These are phyloP conservation scores for Pollimyrus isidori DNA, from an alignment of 2,113 vertebrate genomes.

Conservation along the genomic window DNA sequence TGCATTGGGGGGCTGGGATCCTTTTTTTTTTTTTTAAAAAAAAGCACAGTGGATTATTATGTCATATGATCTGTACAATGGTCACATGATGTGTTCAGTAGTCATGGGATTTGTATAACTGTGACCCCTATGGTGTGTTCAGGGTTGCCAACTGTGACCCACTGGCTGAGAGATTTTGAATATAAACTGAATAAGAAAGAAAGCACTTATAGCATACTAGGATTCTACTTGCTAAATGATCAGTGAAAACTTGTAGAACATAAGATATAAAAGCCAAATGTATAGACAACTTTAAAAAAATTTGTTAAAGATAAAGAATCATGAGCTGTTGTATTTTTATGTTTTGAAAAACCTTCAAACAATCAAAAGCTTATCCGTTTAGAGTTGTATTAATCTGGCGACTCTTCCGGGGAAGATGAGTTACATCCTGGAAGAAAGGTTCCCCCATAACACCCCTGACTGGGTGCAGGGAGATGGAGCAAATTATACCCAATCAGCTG, in stretches of 20 bases:
- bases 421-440: background rate
- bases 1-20: constrained; percentile 19
- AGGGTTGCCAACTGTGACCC: constrained; percentile 13
- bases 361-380: background rate
- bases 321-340: background rate
- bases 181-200: background rate
- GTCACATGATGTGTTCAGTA: constrained; percentile 6
- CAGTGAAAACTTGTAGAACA: background rate
- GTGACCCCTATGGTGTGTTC: background rate
- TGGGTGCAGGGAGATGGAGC: background rate
- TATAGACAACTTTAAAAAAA: background rate
- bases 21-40: constrained; percentile 2
- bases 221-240: background rate
- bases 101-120: constrained; percentile 1
- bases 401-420: background rate
- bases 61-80: constrained; percentile 11
- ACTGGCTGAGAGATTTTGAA: background rate
- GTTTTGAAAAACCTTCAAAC: background rate
- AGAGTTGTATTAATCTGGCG: background rate
- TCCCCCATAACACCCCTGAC: background rate
- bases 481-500: background rate
- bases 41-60: constrained; percentile 17
- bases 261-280: background rate
- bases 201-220: background rate
- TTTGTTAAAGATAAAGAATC: background rate